Evolutionary conservation across 2,797 vertebrate genomes (phyloP), one percentile per base, ranked within the genome.

Genomic region (Halcyon chelicuti): DNA sequence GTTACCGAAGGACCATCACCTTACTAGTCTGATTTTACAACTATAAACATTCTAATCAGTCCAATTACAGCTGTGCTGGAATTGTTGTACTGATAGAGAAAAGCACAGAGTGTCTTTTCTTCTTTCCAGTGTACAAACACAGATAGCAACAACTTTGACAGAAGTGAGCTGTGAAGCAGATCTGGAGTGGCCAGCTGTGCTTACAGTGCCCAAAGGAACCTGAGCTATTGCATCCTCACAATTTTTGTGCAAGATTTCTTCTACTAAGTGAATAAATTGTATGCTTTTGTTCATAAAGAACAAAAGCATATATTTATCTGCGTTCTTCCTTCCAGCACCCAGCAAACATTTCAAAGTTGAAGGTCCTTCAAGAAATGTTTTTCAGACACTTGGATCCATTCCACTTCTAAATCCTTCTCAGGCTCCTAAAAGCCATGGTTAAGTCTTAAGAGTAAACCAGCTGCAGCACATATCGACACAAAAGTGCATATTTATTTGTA

Each of bases 361-460:
- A 94, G 55, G 39, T 60, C 58, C 52, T 90, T 94, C 82, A 90
- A 66, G 31, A 91, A 94, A 83, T 42, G n/a, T 72, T 94, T 93
- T 88, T 52, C 84, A 86, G 86, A 55, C 44, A 60, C 44, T 94
- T 94, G 93, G 85, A 94, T 86, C 28, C 13, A n/a, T 72, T 92
- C 82, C 87, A 80, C 46, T 75, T 35, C 55, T 51, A 94, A 93
- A 94, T 94, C 31, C 70, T 93, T 95, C 87, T 84, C 89, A 95
- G 85, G 91, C 71, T 76, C 40, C 73, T 77, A 87, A 86, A 91
- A 92, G 65, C 47, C 85, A 89, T n/a, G 62, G 73, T 55, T 86
- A 66, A 96, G 88, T 87, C 94, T 63, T 33, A 84, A 79, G 88
- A 66, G 80, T 70, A 88, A 95, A 91, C 37, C 82, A 93, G 80